Conservation (phyloP, 2,113 vertebrate species). For the Sceloporus undulatus region DNA sequence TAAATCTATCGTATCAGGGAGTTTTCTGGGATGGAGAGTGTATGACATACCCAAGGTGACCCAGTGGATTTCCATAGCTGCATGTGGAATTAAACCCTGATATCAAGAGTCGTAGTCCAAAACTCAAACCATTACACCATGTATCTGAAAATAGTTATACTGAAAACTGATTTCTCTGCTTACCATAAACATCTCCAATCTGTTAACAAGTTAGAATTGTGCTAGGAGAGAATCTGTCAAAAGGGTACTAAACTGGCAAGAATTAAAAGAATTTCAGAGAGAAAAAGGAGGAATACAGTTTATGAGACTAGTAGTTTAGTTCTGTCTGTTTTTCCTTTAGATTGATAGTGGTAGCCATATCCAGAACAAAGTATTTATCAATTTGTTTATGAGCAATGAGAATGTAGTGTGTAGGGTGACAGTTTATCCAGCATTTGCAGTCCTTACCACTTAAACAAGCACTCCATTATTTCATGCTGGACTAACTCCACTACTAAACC, state of each 20-base stretch:
- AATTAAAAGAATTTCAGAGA: neutral
- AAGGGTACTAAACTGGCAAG: neutral
- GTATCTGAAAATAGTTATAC: neutral
- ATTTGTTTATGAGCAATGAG: neutral
- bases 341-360: neutral
- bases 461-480: neutral
- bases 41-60: too few species aligned
- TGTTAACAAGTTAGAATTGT: neutral
- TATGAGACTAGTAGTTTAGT: neutral
- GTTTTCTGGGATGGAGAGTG: too few species aligned
- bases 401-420: neutral
- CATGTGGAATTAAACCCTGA: too few species aligned
- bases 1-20: too few species aligned
- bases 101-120: too few species aligned
- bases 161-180: neutral
- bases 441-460: neutral
- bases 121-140: too few species aligned
- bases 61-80: too few species aligned
- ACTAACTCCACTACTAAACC: neutral
- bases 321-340: neutral
- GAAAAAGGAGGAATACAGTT: neutral
- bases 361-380: neutral
- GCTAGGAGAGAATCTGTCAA: neutral
- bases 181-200: neutral
- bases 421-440: neutral